Percentiles rank a stretch among this genome's conserved stretches.
These are phyloP conservation scores for Caradrina kadenii DNA, from an alignment of 2,888 invertebrate species.

Conservation along the genomic window DNA sequence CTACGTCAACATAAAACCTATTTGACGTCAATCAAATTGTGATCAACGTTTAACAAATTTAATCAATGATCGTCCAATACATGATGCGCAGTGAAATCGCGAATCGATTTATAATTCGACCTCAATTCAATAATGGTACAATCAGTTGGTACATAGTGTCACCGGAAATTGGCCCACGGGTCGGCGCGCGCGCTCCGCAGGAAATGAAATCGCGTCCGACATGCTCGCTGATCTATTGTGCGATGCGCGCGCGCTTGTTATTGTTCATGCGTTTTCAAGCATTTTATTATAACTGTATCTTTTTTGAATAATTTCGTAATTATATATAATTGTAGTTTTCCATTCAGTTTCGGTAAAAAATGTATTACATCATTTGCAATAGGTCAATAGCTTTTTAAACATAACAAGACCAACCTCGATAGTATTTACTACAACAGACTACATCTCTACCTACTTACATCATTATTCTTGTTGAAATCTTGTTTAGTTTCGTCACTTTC, in stretches of 20 bases:
- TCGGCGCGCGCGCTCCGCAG: constrained; percentile 84
- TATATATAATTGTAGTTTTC: background rate
- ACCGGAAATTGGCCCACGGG: constrained; percentile 85
- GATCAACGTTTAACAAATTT: constrained; percentile 26
- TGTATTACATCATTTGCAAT: background rate
- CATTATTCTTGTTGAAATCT: background rate
- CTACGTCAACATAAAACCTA: constrained; percentile 5
- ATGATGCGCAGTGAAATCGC: constrained; percentile 60
- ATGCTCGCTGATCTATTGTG: constrained; percentile 84
- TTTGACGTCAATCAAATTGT: constrained; percentile 7
- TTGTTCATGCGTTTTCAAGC: constrained; percentile 58
- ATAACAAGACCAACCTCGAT: background rate
- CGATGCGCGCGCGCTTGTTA: constrained; percentile 68
- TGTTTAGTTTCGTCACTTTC: background rate
- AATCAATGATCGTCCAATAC: constrained; percentile 25
- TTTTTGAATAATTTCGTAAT: constrained; percentile 9
- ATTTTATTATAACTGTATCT: constrained; percentile 45
- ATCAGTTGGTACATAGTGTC: constrained; percentile 71
- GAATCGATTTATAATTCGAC: constrained; percentile 63
- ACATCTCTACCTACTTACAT: background rate
- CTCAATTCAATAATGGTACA: constrained; percentile 69
- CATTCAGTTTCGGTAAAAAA: background rate
- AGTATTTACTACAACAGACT: background rate
- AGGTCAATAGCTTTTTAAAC: background rate
- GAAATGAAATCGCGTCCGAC: constrained; percentile 89